These are phyloP conservation scores for Scaptomyza parva DNA, from an alignment of 2,888 invertebrate species.

Conservation along the genomic window DNA sequence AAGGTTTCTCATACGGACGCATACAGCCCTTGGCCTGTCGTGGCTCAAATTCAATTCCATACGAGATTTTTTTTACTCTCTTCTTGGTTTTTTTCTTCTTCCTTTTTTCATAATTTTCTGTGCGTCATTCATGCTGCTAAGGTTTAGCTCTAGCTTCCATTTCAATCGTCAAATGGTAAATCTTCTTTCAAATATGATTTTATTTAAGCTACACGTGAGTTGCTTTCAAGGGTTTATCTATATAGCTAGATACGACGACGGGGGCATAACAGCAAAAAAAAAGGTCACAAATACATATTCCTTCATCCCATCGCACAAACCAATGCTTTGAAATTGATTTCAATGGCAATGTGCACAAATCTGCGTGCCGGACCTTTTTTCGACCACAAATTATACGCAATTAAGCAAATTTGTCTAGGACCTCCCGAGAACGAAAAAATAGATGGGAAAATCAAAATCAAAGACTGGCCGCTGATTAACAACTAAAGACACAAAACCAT, in stretches of 20 bases:
- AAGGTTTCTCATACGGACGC: conserved; percentile 54
- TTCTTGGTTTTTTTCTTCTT: not conserved
- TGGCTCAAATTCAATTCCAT: conserved; percentile 54
- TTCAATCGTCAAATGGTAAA: conserved; percentile 52
- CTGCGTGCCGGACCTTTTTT: conserved; percentile 38
- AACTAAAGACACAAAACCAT: conserved; percentile 58
- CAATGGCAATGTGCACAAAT: conserved; percentile 44
- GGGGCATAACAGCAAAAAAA: not conserved
- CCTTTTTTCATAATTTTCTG: conserved; percentile 35
- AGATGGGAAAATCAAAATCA: conserved; percentile 45
- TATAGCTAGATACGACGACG: conserved; percentile 9
- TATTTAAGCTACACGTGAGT: conserved; percentile 64
- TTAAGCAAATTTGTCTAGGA: conserved; percentile 78
- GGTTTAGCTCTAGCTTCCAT: conserved; percentile 43
- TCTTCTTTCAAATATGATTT: conserved; percentile 53
- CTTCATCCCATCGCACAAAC: not conserved
- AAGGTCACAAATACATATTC: conserved; percentile 16
- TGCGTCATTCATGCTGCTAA: conserved; percentile 42
- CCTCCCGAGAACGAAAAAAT: conserved; percentile 2
- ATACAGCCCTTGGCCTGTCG: conserved; percentile 32
- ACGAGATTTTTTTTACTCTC: not conserved
- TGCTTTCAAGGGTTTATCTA: conserved; percentile 48
- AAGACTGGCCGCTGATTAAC: conserved; percentile 70
- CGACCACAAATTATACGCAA: conserved; percentile 78
- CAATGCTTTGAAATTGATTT: conserved; percentile 52